phyloP scores from a whole-genome alignment of 1,140 invertebrate species.

The Drosophila funebris region DNA sequence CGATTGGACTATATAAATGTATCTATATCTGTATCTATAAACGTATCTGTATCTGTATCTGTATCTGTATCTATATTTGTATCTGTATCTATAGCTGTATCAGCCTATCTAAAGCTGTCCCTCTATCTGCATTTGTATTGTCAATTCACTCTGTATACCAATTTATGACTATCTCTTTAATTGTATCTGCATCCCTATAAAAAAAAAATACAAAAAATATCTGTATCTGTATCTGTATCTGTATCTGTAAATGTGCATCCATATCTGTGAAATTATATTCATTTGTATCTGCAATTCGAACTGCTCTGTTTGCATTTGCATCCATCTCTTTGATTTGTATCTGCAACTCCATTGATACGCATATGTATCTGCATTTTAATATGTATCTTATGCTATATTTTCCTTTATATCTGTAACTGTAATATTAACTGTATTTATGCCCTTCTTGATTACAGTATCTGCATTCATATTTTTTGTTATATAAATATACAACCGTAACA shows the following conservation, averaged over 20 bases:
- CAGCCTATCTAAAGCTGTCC: neutral
- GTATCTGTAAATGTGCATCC: neutral
- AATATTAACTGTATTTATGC: neutral
- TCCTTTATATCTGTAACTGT: neutral
- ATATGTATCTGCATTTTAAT: neutral
- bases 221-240: neutral
- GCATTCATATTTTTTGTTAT: neutral
- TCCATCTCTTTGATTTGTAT: neutral
- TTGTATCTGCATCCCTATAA: neutral
- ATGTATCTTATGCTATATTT: neutral
- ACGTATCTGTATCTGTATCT: neutral
- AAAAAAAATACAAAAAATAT: too few species aligned
- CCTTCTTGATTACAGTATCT: neutral
- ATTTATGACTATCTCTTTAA: neutral
- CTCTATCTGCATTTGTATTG: neutral
- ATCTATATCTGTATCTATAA: slow-evolving; percentile 3
- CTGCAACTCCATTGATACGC: neutral
- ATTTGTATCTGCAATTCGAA: neutral
- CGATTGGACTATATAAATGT: slow-evolving; percentile 11
- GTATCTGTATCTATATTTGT: neutral
- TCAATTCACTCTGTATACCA: neutral
- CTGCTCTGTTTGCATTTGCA: neutral
- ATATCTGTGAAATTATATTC: neutral
- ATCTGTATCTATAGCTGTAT: neutral
- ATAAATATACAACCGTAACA: too few species aligned